phyloP scores from a whole-genome alignment of 2,113 vertebrate species.

The Etheostoma spectabile region DNA sequence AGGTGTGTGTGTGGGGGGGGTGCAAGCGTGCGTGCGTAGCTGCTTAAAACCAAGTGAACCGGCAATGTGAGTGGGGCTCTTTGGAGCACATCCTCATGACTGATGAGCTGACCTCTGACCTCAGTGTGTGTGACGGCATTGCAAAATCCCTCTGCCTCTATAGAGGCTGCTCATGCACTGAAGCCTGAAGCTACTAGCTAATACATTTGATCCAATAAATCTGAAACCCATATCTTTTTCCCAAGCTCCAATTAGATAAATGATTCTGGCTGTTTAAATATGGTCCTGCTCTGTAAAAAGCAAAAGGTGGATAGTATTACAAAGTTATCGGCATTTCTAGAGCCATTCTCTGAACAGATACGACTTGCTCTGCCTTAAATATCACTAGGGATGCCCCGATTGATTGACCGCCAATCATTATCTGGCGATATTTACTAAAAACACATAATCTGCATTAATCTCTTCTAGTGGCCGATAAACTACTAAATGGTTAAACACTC shows the following conservation, averaged over 20 bases:
- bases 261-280: background rate
- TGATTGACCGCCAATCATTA: no score
- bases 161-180: background rate
- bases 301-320: background rate
- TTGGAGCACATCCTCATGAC: slow-evolving; percentile 25
- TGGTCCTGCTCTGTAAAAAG: slow-evolving; percentile 9
- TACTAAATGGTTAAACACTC: no score
- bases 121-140: slow-evolving; percentile 1
- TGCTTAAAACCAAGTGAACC: slow-evolving; percentile 32
- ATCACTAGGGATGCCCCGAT: background rate
- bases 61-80: slow-evolving; percentile 5
- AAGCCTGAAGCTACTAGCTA: background rate
- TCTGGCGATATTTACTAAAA: no score
- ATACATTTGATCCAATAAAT: background rate
- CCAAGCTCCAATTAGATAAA: background rate
- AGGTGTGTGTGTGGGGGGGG: no score
- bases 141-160: background rate
- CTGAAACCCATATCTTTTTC: background rate
- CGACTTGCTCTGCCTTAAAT: background rate
- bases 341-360: slow-evolving; percentile 5
- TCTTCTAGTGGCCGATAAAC: no score
- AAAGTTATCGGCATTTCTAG: background rate
- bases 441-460: no score
- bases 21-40: background rate
- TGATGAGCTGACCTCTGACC: slow-evolving; percentile 65